Conservation (phyloP, 2,797 vertebrate genomes). For the Meda fulgida region DNA sequence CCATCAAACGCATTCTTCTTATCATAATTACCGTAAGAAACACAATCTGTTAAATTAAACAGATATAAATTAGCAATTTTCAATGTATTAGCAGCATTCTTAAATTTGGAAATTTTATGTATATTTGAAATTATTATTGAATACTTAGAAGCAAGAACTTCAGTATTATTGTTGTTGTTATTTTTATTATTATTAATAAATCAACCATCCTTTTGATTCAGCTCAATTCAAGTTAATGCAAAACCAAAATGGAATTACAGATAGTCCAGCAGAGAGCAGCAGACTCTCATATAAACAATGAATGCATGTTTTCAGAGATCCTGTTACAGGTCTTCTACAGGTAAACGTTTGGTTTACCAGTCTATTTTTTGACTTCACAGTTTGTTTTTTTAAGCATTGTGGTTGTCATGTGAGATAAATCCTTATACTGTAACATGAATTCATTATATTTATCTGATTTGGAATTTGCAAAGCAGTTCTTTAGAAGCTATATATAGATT, state of each 20-base stretch:
- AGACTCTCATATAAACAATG: background rate
- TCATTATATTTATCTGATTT: too few relatives aligned
- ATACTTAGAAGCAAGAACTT: background rate
- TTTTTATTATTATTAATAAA: background rate
- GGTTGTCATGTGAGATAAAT: too few relatives aligned
- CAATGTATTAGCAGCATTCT: too few relatives aligned
- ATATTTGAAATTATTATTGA: background rate
- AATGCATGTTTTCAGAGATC: background rate
- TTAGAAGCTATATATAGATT: too few relatives aligned
- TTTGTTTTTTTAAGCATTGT: too few relatives aligned
- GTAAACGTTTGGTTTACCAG: background rate
- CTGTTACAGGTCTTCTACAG: background rate
- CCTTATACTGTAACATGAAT: too few relatives aligned
- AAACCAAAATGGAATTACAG: background rate
- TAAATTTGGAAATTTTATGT: too few relatives aligned
- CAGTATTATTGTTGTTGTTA: background rate
- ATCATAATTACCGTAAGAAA: background rate
- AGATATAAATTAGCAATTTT: background rate
- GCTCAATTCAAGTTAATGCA: background rate
- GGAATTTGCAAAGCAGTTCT: too few relatives aligned
- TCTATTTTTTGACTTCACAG: too few relatives aligned
- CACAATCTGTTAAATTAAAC: background rate
- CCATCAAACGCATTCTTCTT: background rate
- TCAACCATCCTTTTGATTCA: background rate
- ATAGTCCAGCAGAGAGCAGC: background rate